Evolutionary conservation across 1,140 invertebrate species (phyloP).

Genomic region (Drosophila tani): DNA sequence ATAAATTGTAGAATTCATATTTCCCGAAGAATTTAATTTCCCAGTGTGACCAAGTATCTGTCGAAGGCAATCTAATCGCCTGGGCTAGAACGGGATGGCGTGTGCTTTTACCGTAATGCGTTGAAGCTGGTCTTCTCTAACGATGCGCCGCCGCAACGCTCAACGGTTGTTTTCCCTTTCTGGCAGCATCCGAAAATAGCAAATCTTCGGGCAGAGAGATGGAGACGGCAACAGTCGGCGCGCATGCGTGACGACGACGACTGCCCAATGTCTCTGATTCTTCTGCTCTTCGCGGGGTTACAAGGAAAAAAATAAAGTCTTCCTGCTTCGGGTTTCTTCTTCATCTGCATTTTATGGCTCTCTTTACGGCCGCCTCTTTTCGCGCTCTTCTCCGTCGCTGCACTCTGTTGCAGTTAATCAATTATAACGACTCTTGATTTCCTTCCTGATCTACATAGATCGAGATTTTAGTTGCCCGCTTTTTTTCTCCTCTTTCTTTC

Average conservation of each 20-base stretch:
- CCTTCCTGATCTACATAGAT: conserved; percentile 85
- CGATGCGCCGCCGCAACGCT: conserved; percentile 39
- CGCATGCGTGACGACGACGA: conserved; percentile 62
- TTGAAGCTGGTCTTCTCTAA: conserved; percentile 60
- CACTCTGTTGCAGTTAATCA: conserved; percentile 81
- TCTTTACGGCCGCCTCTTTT: conserved; percentile 25
- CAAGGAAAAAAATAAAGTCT: conserved; percentile 45
- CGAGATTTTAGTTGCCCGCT: conserved; percentile 65
- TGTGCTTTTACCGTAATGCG: conserved; percentile 68
- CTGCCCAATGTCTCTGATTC: conserved; percentile 55
- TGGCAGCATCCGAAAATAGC: conserved; percentile 78
- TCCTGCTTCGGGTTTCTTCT: conserved; percentile 71
- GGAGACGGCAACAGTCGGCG: background rate
- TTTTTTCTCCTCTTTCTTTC: background rate
- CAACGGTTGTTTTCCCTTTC: conserved; percentile 85
- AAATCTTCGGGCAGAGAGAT: conserved; percentile 18
- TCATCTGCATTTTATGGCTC: conserved; percentile 34
- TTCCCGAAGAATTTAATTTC: background rate
- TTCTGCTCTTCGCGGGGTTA: conserved; percentile 11
- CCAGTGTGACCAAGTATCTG: conserved; percentile 49
- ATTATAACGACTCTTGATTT: conserved; percentile 85
- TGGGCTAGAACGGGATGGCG: conserved; percentile 28
- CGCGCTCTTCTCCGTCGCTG: conserved; percentile 11
- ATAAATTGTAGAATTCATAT: background rate
- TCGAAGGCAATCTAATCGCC: conserved; percentile 75